Evolutionary conservation across 2,888 invertebrate species (phyloP).

Genomic region (Eucriotettix oculatus): DNA sequence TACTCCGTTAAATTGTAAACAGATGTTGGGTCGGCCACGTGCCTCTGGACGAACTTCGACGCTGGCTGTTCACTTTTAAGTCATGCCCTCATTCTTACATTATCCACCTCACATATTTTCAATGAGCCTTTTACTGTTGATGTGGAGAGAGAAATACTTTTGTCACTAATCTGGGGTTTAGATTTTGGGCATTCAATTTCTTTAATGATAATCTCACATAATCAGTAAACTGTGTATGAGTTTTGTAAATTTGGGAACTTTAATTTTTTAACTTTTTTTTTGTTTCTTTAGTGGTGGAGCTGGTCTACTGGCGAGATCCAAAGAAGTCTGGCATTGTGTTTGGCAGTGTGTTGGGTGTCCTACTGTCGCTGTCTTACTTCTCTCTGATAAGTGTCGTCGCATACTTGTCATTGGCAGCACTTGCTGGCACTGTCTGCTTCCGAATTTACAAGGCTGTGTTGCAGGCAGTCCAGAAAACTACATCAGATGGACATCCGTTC

Average conservation of each 20-base stretch:
- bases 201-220: too few species aligned
- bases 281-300: slow-evolving; percentile 65
- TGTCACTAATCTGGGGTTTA: too few species aligned
- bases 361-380: slow-evolving; percentile 87
- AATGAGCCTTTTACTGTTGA: too few species aligned
- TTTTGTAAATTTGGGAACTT: too few species aligned
- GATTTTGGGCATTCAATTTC: too few species aligned
- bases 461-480: slow-evolving; percentile 91
- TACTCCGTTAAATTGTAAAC: background rate
- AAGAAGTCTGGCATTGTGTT: slow-evolving; percentile 89
- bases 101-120: too few species aligned
- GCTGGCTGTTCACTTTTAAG: too few species aligned
- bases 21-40: background rate
- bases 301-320: slow-evolving; percentile 96
- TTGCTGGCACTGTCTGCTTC: slow-evolving; percentile 80
- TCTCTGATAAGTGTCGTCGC: slow-evolving; percentile 91
- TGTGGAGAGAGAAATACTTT: too few species aligned
- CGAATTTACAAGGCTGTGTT: slow-evolving; percentile 91
- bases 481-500: slow-evolving; percentile 93
- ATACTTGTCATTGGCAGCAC: slow-evolving; percentile 71
- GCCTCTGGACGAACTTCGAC: too few species aligned
- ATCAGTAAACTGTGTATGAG: too few species aligned
- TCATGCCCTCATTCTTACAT: too few species aligned
- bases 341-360: slow-evolving; percentile 71
- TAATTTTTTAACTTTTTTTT: slow-evolving; percentile 9